phyloP scores from a whole-genome alignment of 2,797 vertebrate species.

The Okamejei kenojei region DNA sequence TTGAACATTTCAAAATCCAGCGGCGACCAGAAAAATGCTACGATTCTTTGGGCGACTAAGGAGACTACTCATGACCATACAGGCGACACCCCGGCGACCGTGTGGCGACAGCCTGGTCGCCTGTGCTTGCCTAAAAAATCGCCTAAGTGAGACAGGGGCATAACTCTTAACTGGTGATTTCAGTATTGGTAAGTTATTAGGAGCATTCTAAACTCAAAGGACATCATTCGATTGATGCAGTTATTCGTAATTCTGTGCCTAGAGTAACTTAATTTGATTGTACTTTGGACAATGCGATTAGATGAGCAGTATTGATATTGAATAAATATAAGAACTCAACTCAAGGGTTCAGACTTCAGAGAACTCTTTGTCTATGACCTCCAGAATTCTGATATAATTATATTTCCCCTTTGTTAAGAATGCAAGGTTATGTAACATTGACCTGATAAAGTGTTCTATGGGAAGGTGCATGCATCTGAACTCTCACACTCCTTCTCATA shows the following conservation, averaged over 20 bases:
- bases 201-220: not conserved
- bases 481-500: slow-evolving; percentile 64
- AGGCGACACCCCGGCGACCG: too few species aligned
- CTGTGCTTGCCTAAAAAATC: too few species aligned
- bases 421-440: slow-evolving; percentile 51
- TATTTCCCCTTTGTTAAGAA: slow-evolving; percentile 63
- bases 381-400: slow-evolving; percentile 52
- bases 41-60: too few species aligned
- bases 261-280: not conserved
- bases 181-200: not conserved
- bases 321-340: slow-evolving; percentile 49
- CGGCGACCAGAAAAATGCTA: too few species aligned
- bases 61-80: too few species aligned
- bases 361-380: slow-evolving; percentile 60
- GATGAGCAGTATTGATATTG: not conserved
- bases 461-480: slow-evolving; percentile 57
- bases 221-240: not conserved
- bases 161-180: not conserved
- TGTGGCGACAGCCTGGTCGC: too few species aligned
- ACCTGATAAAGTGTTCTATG: slow-evolving; percentile 56
- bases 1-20: too few species aligned
- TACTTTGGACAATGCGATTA: not conserved
- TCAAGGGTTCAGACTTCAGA: slow-evolving; percentile 40
- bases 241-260: not conserved
- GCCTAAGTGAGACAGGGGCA: too few species aligned